phyloP scores from a whole-genome alignment of 1,140 invertebrate genomes.

The Calliphora vicina region DNA sequence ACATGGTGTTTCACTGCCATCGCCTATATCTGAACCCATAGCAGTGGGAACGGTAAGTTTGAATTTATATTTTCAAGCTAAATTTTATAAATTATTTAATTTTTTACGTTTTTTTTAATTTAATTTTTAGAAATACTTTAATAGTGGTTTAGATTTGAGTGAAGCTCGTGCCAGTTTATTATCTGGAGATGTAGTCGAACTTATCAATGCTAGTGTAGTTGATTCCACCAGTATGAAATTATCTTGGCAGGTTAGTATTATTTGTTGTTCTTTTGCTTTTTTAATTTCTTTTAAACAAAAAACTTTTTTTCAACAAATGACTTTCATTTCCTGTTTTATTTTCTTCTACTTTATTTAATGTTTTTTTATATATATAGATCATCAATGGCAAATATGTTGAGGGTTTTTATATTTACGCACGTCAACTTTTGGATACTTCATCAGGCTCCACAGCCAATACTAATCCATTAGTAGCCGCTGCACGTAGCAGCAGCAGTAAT shows the following conservation, averaged over 20 bases:
- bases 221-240: slow-evolving; percentile 84
- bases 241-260: slow-evolving; percentile 77
- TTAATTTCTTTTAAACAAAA: not conserved
- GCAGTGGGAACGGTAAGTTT: slow-evolving; percentile 60
- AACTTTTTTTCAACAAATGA: too few relatives aligned
- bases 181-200: slow-evolving; percentile 77
- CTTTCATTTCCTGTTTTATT: not conserved
- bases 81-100: not conserved
- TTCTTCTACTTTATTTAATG: slow-evolving; percentile 5
- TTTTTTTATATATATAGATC: slow-evolving; percentile 60
- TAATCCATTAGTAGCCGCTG: slow-evolving; percentile 50
- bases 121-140: slow-evolving; percentile 54
- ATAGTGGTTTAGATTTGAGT: slow-evolving; percentile 67
- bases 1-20: slow-evolving; percentile 78
- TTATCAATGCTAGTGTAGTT: slow-evolving; percentile 81
- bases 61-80: not conserved
- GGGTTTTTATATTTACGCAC: slow-evolving; percentile 71
- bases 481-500: slow-evolving; percentile 30
- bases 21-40: slow-evolving; percentile 73
- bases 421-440: slow-evolving; percentile 54
- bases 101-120: not conserved
- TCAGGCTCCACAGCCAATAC: slow-evolving; percentile 42
- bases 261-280: not conserved
- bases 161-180: slow-evolving; percentile 75
- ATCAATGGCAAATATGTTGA: slow-evolving; percentile 71